Evolutionary conservation across 2,113 vertebrate genomes (phyloP), one percentile per base, ranked within the genome.

Genomic region (Speoplatyrhinus poulsoni): DNA sequence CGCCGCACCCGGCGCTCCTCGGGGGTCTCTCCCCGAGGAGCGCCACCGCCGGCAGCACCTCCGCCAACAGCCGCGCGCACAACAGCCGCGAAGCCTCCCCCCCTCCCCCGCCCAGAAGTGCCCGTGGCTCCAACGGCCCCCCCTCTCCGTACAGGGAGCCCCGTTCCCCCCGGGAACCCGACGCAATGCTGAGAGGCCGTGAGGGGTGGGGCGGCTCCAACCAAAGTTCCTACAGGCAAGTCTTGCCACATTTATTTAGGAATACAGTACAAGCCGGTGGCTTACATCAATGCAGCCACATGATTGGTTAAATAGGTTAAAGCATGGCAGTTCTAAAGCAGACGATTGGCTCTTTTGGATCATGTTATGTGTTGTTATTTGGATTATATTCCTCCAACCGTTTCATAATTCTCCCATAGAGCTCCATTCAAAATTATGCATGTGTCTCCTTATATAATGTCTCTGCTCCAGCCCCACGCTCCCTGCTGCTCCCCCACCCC

Each of bases 51-150:
- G 9, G 62, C 33, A 86, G 79, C 66, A 87, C 81, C 58, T 69
- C 36, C 1, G 9, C 57, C 57, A 83, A 32, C 66, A 76, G 9
- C 82, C 76, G 1, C 69, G 73, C 33, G 62, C 85, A 49, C 73
- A 93, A 90, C 76, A 90, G 87, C 52, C 65, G 83, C 0, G 86
- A 89, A 62, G 67, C 74, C 16, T 92, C 92, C 41, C 90, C 86
- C 26, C 26, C 26, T 26, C 26, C 19, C 19, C 19, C 2, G 3
- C 61, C 71, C 50, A 84, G 84, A 67, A 84, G 85, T 0, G 53
- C 75, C 57, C 81, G 73, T 52, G 62, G 87, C n/a, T 67, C 72
- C 12, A 77, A 63, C 33, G 72, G 70, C 41, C 74, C 73, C 41
- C 69, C 70, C 16, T 26, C 26, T 26, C 73, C 86, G 16, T 81